Base-by-base conservation (phyloP, 2,888 invertebrate genomes). In the Latrodectus elegans region DNA sequence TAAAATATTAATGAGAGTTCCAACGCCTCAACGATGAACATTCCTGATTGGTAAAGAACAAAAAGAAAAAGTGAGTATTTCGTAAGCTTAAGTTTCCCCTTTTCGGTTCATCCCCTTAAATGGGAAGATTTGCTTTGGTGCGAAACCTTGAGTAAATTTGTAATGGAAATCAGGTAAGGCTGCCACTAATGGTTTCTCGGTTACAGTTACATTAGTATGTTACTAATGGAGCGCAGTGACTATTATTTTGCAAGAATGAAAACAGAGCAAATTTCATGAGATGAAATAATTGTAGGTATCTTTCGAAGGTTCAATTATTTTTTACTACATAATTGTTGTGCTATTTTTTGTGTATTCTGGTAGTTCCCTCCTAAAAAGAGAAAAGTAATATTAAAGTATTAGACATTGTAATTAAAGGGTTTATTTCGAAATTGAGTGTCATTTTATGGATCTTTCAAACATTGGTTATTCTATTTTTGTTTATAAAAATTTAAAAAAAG, bases 91-190 rank as follows among this genome's bases (percentile, higher is more conserved):
- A 38, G 60, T 60, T 60, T 11, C 60, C 11, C 38, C 38, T 38
- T 38, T 38, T 6, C 6, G 38, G 38, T 60, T 60, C 60, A 60
- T 60, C n/a, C 14, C 60, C 38, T 38, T 38, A 38, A 38, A 38
- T 38, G 38, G 38, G 67, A 68, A 12, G 67, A 17, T 68, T 67
- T 68, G 17, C 67, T 22, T 68, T 12, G 6, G 17, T n/a, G 67
- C 17, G 12, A 17, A 68, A 26, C 22, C 1, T 17, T 68, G n/a
- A 14, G 51, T 64, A 72, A 12, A 83, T 85, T 80, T 75, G 85
- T 78, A 85, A 85, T 85, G 74, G 79, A 79, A 80, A 85, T 79
- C 8, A 71, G 85, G 17, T n/a, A 26, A 53, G 67, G 49, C 72
- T 84, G 52, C 60, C 55, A 8, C 65, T 84, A 76, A 79, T 85